Conservation (phyloP, 2,113 vertebrate species). For the Vulpes ferrilata region DNA sequence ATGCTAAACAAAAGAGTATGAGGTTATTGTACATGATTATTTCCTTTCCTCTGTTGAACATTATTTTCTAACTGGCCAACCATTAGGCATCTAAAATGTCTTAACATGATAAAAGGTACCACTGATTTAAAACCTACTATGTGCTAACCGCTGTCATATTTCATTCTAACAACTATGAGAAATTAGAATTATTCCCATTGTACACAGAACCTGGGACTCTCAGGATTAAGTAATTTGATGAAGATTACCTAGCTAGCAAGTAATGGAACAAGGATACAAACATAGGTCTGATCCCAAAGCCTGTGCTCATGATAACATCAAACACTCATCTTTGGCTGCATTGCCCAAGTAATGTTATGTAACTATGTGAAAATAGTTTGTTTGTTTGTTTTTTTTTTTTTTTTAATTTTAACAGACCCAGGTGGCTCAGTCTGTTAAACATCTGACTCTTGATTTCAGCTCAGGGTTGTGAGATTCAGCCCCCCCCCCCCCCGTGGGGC, state of each 20-base stretch:
- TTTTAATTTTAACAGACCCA: too few species aligned
- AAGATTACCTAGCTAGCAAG: slow-evolving; percentile 22
- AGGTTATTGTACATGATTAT: slow-evolving; percentile 71
- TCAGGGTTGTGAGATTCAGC: background rate
- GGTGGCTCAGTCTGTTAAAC: background rate
- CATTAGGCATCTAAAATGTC: slow-evolving; percentile 71
- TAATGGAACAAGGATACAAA: slow-evolving; percentile 1
- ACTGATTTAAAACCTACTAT: background rate
- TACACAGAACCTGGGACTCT: slow-evolving; percentile 1
- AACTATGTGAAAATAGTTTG: background rate
- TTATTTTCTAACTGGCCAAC: slow-evolving; percentile 75
- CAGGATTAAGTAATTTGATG: background rate
- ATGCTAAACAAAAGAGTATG: slow-evolving; percentile 43
- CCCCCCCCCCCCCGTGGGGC: background rate
- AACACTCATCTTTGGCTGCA: background rate
- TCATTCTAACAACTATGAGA: slow-evolving; percentile 22
- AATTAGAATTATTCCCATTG: background rate
- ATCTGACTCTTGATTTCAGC: background rate
- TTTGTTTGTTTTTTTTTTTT: too few species aligned
- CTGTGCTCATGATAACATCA: background rate
- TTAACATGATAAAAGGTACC: background rate
- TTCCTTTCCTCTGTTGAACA: slow-evolving; percentile 67
- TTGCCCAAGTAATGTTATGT: background rate
- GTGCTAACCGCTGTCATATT: background rate
- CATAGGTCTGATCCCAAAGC: background rate